phyloP scores from a whole-genome alignment of 2,113 vertebrate species.

The Thalassarche chlororhynchos region DNA sequence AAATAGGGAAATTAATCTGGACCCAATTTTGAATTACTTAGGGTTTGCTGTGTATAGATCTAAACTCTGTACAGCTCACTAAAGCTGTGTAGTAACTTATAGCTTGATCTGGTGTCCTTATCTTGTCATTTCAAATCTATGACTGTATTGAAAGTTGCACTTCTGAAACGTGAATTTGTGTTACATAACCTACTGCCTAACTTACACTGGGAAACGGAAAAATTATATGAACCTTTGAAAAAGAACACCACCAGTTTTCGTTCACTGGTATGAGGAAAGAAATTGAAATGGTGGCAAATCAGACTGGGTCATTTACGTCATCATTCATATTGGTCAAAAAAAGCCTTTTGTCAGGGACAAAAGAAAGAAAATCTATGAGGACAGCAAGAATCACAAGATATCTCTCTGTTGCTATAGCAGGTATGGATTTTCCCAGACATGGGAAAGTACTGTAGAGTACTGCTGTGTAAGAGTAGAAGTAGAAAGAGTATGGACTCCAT shows the following conservation, averaged over 20 bases:
- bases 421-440: background rate
- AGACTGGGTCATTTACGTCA: too few species aligned
- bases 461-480: background rate
- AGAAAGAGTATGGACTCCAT: background rate
- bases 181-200: background rate
- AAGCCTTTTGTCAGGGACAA: background rate
- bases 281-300: background rate
- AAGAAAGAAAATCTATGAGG: background rate
- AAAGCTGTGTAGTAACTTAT: background rate
- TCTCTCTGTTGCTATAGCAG: background rate
- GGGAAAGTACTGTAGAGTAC: background rate
- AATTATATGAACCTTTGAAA: background rate
- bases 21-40: background rate
- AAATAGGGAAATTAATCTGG: background rate
- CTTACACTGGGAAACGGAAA: background rate
- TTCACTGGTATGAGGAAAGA: background rate
- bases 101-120: background rate
- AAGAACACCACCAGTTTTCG: background rate
- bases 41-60: background rate
- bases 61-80: background rate
- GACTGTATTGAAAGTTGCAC: background rate
- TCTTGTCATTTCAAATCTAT: background rate
- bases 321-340: background rate
- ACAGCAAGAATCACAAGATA: background rate
- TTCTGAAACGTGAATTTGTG: background rate